phyloP scores from a whole-genome alignment of 2,888 invertebrate species.

The Dorcus hopei region DNA sequence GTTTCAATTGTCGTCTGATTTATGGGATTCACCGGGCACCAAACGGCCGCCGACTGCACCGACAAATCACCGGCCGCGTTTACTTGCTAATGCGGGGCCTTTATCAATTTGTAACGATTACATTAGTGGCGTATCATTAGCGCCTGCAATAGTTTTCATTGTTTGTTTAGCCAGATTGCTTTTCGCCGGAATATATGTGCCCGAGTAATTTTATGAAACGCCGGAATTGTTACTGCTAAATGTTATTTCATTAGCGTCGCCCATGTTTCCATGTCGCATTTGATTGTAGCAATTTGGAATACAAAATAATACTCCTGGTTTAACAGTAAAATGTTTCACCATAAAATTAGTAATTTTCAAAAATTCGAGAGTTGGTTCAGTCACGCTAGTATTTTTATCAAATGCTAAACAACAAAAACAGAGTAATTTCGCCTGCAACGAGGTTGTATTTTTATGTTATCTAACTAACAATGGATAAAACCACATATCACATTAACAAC shows the following conservation, averaged over 20 bases:
- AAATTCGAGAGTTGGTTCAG: no score
- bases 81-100: conserved; percentile 24
- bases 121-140: conserved; percentile 32
- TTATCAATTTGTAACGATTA: conserved; percentile 47
- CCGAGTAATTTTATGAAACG: not conserved
- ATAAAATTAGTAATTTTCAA: no score
- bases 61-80: not conserved
- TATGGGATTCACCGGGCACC: conserved; percentile 8
- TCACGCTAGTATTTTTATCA: no score
- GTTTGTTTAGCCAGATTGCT: conserved; percentile 10
- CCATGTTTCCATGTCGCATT: not conserved
- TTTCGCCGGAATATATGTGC: not conserved
- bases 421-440: no score
- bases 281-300: not conserved
- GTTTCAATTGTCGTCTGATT: conserved; percentile 25
- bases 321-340: no score
- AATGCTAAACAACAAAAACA: no score
- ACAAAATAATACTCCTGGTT: no score
- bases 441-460: no score
- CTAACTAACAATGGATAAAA: no score
- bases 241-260: not conserved
- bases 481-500: no score
- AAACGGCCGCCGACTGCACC: not conserved
- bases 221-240: not conserved
- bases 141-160: conserved; percentile 16